phyloP scores from a whole-genome alignment of 2,888 invertebrate genomes.

The Mallateleia sp. region DNA sequence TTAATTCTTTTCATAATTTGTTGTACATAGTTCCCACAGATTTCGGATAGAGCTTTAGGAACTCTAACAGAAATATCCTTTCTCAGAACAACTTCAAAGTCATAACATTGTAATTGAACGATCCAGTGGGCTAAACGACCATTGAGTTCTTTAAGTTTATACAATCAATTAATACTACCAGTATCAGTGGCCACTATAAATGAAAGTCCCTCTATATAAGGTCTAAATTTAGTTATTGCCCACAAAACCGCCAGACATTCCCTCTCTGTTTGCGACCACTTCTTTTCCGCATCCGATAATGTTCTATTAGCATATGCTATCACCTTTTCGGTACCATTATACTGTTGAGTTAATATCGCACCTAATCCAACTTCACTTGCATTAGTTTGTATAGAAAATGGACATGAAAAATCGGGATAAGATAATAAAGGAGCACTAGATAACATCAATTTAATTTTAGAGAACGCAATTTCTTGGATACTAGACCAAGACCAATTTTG shows the following conservation, averaged over 20 bases:
- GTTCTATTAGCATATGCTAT: conserved; percentile 12
- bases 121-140: conserved; percentile 48
- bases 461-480: too few species aligned
- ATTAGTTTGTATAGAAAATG: conserved; percentile 10
- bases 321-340: not conserved
- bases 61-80: conserved; percentile 12
- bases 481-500: not conserved
- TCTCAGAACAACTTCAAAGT: not conserved
- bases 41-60: too few species aligned
- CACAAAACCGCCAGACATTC: conserved; percentile 18
- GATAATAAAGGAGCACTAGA: not conserved
- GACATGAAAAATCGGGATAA: conserved; percentile 9
- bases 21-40: too few species aligned
- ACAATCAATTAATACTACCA: not conserved
- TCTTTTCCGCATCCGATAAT: not conserved
- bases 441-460: not conserved
- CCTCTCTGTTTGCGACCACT: not conserved
- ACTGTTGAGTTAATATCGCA: not conserved
- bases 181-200: conserved; percentile 9
- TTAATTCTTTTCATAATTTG: too few species aligned
- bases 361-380: conserved; percentile 15
- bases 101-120: conserved; percentile 5
- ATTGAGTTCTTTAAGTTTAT: not conserved
- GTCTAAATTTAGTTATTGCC: conserved; percentile 14
- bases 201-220: not conserved